These are phyloP conservation scores for rabbit (Oryctolagus cuniculus) DNA, from an alignment of 2,113 vertebrate genomes.

Conservation along the genomic window mOryCun1.1 NC_091438.1:85708001-85708500, in stretches of 20 bases:
- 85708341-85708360: conserved; percentile 12
- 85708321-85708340: conserved; percentile 37
- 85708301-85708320: conserved; percentile 34
- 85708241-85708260: background rate
- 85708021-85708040: no score
- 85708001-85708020: no score
- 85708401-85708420: conserved; percentile 4
- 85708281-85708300: background rate
- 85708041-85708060: no score
- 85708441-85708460: conserved; percentile 40
- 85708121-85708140: background rate
- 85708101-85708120: no score
- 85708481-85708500: conserved; percentile 65
- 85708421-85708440: conserved; percentile 5
- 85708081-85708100: no score
- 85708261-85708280: conserved; percentile 36
- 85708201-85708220: conserved; percentile 33
- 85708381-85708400: conserved; percentile 16
- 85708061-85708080: no score
- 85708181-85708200: background rate
- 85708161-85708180: background rate
- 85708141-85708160: background rate
- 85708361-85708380: conserved; percentile 49
- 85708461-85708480: background rate
- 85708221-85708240: background rate